A percentile compares a stretch with the other conserved stretches of the same genome.
Evolutionary conservation across 2,113 vertebrate genomes (phyloP).

Genomic region (Pycnonotus jocosus): DNA sequence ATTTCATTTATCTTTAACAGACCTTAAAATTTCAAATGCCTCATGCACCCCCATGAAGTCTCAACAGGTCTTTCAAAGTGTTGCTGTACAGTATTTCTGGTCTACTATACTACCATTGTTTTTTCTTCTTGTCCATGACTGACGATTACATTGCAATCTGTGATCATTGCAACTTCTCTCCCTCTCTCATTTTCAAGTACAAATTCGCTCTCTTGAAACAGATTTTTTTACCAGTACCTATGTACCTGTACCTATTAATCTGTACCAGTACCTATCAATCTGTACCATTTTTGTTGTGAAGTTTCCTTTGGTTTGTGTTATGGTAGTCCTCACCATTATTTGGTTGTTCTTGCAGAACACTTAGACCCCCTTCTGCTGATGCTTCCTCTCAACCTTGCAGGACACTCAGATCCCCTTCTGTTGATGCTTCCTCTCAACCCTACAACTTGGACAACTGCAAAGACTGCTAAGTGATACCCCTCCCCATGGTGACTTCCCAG

Average conservation of each 20-base stretch:
- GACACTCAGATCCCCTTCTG: background rate
- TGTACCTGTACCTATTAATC: background rate
- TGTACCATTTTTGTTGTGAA: background rate
- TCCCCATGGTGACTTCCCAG: background rate
- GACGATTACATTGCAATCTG: background rate
- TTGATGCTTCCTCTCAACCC: background rate
- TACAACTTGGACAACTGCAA: background rate
- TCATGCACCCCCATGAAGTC: background rate
- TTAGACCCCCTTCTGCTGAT: too few relatives aligned
- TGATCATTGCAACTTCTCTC: background rate
- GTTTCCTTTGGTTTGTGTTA: background rate
- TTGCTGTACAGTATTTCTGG: background rate
- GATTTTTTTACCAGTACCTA: background rate
- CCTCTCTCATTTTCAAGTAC: background rate
- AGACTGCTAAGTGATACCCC: background rate
- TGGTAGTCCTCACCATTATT: background rate
- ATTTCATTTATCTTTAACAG: background rate
- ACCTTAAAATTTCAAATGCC: background rate
- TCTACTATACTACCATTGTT: background rate
- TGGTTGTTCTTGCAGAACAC: too few relatives aligned
- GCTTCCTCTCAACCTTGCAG: too few relatives aligned
- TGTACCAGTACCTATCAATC: background rate
- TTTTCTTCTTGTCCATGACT: background rate
- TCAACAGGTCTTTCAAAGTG: background rate
- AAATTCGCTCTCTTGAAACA: background rate